A percentile compares a stretch with the other conserved stretches of the same genome.
Evolutionary conservation across 2,113 vertebrate genomes (phyloP).

Genomic region (Antigone vipio): DNA sequence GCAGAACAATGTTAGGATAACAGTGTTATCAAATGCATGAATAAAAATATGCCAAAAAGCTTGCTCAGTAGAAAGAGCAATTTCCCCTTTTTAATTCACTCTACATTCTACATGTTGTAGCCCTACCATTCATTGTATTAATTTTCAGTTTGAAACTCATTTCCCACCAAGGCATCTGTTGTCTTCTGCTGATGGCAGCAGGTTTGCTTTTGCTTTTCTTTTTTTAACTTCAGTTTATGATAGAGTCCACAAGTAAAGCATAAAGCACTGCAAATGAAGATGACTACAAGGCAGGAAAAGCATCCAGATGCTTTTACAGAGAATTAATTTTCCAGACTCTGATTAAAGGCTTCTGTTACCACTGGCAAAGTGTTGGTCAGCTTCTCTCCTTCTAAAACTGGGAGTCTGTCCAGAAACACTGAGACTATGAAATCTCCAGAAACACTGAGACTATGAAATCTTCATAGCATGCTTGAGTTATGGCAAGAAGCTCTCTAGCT

Average conservation of each 20-base stretch:
- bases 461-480: background rate
- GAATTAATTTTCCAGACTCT: slow-evolving; percentile 42
- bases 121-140: background rate
- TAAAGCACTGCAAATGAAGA: slow-evolving; percentile 45
- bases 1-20: slow-evolving; percentile 32
- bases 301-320: slow-evolving; percentile 35
- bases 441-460: background rate
- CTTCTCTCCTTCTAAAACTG: slow-evolving; percentile 11
- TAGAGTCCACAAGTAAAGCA: slow-evolving; percentile 20
- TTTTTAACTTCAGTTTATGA: slow-evolving; percentile 18
- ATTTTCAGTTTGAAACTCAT: slow-evolving; percentile 12
- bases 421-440: background rate
- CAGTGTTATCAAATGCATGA: slow-evolving; percentile 41
- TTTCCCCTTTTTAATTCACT: slow-evolving; percentile 25
- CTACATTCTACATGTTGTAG: background rate
- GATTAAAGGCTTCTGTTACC: slow-evolving; percentile 47
- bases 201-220: background rate
- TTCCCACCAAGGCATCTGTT: slow-evolving; percentile 18
- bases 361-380: slow-evolving; percentile 4
- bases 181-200: slow-evolving; percentile 31
- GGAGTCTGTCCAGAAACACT: background rate
- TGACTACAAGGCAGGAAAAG: slow-evolving; percentile 39
- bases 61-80: slow-evolving; percentile 3
- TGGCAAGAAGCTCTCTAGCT: background rate
- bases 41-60: slow-evolving; percentile 29